These are phyloP conservation scores for Amphipyra berbera DNA, from an alignment of 2,888 invertebrate species.

Conservation along the genomic window DNA sequence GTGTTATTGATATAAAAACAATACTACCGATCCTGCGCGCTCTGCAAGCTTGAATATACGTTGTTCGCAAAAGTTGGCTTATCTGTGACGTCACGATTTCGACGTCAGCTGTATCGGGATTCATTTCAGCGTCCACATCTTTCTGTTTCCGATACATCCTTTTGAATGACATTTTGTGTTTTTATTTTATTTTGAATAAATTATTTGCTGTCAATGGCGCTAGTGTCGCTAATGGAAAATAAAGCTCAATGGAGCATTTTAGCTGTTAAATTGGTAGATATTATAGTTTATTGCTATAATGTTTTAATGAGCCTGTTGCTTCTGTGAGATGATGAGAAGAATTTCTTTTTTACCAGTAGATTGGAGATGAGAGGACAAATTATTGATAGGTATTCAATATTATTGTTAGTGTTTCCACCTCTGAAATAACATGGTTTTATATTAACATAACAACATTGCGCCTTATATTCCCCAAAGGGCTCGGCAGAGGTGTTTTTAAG, in stretches of 20 bases:
- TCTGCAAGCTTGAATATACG: conserved; percentile 35
- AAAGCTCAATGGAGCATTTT: not conserved
- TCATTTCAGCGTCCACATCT: conserved; percentile 57
- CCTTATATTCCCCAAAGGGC: too few relatives aligned
- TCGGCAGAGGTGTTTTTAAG: too few relatives aligned
- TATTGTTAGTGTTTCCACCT: too few relatives aligned
- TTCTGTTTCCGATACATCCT: conserved; percentile 56
- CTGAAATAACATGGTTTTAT: too few relatives aligned
- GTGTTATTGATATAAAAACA: conserved; percentile 41
- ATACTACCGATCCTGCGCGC: conserved; percentile 48
- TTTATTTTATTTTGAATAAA: conserved; percentile 38
- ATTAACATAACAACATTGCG: too few relatives aligned
- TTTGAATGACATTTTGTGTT: conserved; percentile 37
- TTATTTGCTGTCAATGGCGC: conserved; percentile 23
- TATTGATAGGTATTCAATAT: too few relatives aligned
- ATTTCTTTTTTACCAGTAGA: too few relatives aligned
- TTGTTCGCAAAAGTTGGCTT: conserved; percentile 66
- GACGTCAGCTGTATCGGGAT: conserved; percentile 48
- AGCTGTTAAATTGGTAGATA: too few relatives aligned
- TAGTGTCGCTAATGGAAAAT: not conserved
- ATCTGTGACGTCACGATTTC: conserved; percentile 60
- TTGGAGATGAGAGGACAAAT: too few relatives aligned
- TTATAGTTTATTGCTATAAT: not conserved
- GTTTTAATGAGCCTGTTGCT: not conserved
- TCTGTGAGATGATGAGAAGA: too few relatives aligned